Evolutionary conservation across 2,113 vertebrate genomes (phyloP), one percentile per base, ranked within the genome.

Genomic region (Halcyon malimbica): DNA sequence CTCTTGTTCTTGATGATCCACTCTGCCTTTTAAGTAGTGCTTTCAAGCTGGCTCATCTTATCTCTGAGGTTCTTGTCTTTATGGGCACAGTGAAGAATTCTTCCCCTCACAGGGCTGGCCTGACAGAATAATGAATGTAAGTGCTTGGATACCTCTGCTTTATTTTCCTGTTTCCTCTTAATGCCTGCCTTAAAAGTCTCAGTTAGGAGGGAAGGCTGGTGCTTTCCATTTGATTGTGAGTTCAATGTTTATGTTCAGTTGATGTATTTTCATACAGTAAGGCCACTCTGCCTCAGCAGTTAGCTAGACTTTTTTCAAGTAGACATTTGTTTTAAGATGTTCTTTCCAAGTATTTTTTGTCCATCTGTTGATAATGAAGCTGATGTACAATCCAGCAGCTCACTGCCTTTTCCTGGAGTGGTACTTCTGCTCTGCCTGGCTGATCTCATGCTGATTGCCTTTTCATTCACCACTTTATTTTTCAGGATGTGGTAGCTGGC

Each of bases 401-500:
- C 44, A 10, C 31, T 76, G 48, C 29, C 42, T 96, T 83, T 89
- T 89, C 54, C 46, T 95, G 69, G n/a, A 89, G 68, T 16, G 37
- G 53, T 78, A 42, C 64, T 51, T 77, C 64, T 78, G 81, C 37
- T 57, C 84, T 67, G 57, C 70, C 83, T 78, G 56, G 44, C 33
- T 9, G 54, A 62, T 92, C 42, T 88, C 64, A 14, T 14, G 50
- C 53, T 64, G 63, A 50, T 75, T 91, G 62, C 65, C 35, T 87
- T 71, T 86, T 91, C 54, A 28, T 65, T 87, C 80, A 67, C 41
- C 29, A 28, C 33, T 75, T 64, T 85, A 25, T 96, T 86, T 91
- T 94, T 93, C 82, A 90, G 87, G 90, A 96, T 87, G 84, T 67
- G 89, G 90, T 91, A 77, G 51, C 73, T 95, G 89, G 75, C 91